Evolutionary conservation across 2,113 vertebrate genomes (phyloP).

Genomic region (Cyprinodon tularosa): DNA sequence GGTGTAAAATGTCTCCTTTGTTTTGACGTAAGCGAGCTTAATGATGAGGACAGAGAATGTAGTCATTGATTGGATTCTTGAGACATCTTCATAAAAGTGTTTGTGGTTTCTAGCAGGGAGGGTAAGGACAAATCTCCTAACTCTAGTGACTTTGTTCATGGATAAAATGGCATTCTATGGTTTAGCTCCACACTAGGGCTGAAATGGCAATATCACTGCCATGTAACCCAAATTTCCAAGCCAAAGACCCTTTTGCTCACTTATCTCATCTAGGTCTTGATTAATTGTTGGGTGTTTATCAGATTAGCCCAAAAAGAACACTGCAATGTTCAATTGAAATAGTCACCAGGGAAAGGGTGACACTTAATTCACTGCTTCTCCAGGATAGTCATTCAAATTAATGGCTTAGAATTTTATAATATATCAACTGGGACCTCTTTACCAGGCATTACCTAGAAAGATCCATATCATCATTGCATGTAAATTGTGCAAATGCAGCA

Average conservation of each 20-base stretch:
- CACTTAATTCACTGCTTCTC: constrained; percentile 25
- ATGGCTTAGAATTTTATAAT: background rate
- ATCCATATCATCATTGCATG: constrained; percentile 49
- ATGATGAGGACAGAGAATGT: constrained; percentile 34
- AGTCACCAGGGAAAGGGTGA: constrained; percentile 83
- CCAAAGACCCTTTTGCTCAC: constrained; percentile 36
- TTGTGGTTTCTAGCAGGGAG: constrained; percentile 43
- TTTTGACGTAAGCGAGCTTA: constrained; percentile 48
- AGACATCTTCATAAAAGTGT: constrained; percentile 48
- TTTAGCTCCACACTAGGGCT: constrained; percentile 50
- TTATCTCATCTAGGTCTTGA: constrained; percentile 78
- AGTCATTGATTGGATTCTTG: constrained; percentile 58
- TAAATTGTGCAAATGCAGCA: constrained; percentile 67
- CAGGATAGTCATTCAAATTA: constrained; percentile 12
- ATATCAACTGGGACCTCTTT: constrained; percentile 23
- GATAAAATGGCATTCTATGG: constrained; percentile 80
- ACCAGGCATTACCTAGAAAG: constrained; percentile 32
- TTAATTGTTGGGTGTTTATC: constrained; percentile 97
- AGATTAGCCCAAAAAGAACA: constrained; percentile 85
- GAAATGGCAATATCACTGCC: constrained; percentile 48
- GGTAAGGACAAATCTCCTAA: constrained; percentile 73
- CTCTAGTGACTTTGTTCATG: constrained; percentile 71
- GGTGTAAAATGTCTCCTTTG: constrained; percentile 63
- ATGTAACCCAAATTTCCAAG: constrained; percentile 27
- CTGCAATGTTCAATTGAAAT: constrained; percentile 87